Conservation (phyloP, 2,888 invertebrate genomes). For the Tipula unca region DNA sequence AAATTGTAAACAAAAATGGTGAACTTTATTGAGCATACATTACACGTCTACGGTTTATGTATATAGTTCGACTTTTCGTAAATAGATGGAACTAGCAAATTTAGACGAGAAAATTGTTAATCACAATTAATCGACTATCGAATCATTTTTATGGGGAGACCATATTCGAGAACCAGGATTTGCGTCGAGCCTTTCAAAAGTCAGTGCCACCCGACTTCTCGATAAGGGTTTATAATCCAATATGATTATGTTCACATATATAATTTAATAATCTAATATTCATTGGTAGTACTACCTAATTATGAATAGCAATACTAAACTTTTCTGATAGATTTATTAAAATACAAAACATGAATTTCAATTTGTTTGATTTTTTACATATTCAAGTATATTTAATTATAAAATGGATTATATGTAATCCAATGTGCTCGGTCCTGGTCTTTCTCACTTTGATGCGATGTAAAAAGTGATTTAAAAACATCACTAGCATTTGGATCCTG, state of each 20-base stretch:
- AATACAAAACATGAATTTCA: no score
- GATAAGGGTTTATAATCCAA: no score
- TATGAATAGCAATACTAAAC: not conserved
- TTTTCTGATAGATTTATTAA: not conserved
- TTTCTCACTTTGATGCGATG: conserved; percentile 77
- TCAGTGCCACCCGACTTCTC: no score
- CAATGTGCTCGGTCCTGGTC: conserved; percentile 88
- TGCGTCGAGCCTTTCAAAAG: no score
- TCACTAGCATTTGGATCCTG: conserved; percentile 83
- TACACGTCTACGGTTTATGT: not conserved
- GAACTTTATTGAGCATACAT: not conserved
- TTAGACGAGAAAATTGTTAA: not conserved
- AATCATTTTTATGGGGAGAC: no score
- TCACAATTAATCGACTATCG: no score
- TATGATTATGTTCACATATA: no score
- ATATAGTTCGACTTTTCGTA: not conserved
- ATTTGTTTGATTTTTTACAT: no score
- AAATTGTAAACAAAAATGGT: not conserved
- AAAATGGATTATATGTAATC: conserved; percentile 97
- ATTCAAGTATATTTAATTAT: conserved; percentile 50
- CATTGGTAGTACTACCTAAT: no score
- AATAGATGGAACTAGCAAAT: not conserved
- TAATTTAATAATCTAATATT: no score
- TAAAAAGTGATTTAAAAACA: conserved; percentile 93
- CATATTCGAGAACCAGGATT: no score